phyloP scores from a whole-genome alignment of 2,888 invertebrate species.

The Spodoptera littoralis region DNA sequence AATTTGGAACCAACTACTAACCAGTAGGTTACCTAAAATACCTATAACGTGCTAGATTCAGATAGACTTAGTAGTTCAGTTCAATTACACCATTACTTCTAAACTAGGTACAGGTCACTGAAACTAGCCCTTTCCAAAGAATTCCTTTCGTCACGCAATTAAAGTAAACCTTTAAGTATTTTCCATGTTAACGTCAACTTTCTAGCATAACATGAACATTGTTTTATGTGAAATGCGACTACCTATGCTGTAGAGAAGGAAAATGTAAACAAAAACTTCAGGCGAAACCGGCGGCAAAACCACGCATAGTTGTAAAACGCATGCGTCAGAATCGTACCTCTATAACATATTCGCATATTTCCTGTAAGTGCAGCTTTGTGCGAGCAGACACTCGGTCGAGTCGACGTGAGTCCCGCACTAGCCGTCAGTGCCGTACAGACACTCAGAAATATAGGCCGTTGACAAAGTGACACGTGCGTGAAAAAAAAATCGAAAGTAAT shows the following conservation, averaged over 20 bases:
- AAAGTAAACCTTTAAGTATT: slow-evolving; percentile 13
- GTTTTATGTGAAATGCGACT: slow-evolving; percentile 38
- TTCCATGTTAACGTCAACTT: slow-evolving; percentile 14
- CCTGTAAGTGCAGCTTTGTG: slow-evolving; percentile 62
- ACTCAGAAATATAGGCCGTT: slow-evolving; percentile 81
- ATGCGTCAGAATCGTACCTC: slow-evolving; percentile 61
- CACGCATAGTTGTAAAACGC: slow-evolving; percentile 47
- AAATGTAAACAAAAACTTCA: slow-evolving; percentile 53
- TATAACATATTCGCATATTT: slow-evolving; percentile 61
- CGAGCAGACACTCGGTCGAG: slow-evolving; percentile 48
- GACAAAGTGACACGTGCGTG: slow-evolving; percentile 67
- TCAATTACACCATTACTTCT: no score
- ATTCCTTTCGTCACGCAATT: slow-evolving; percentile 32
- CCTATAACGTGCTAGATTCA: no score
- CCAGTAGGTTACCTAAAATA: no score
- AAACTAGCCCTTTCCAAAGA: slow-evolving; percentile 7
- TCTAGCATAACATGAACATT: slow-evolving; percentile 26
- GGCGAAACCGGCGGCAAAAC: slow-evolving; percentile 50
- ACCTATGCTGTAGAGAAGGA: slow-evolving; percentile 9
- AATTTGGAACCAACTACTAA: no score
- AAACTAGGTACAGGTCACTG: slow-evolving; percentile 26
- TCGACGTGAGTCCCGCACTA: slow-evolving; percentile 57
- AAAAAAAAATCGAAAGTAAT: slow-evolving; percentile 71
- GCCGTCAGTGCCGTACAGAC: slow-evolving; percentile 72
- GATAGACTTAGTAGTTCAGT: no score